phyloP scores from a whole-genome alignment of 2,888 invertebrate genomes.

The Pediacus dermestoides region DNA sequence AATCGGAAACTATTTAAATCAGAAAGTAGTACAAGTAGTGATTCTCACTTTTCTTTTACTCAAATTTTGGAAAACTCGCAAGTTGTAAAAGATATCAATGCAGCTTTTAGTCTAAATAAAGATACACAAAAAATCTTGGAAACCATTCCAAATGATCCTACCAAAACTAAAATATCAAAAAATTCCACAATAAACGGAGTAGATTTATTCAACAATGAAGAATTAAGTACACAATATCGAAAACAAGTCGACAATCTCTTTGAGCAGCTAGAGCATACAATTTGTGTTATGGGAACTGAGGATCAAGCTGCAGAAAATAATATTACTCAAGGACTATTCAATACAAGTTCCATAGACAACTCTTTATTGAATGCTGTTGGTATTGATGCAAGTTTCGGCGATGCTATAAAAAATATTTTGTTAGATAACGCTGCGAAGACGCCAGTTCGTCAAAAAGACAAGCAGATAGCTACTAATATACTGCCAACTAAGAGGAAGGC shows the following conservation, averaged over 20 bases:
- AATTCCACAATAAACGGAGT: constrained; percentile 19
- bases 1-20: neutral
- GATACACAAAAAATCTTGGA: neutral
- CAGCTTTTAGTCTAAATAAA: constrained; percentile 14
- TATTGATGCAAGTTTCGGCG: constrained; percentile 34
- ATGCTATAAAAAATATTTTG: constrained; percentile 39
- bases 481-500: constrained; percentile 18
- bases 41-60: constrained; percentile 21
- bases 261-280: constrained; percentile 54
- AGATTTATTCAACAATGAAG: constrained; percentile 27
- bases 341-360: constrained; percentile 22
- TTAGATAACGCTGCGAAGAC: constrained; percentile 40
- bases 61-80: constrained; percentile 38
- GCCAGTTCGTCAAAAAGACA: no score
- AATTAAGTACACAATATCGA: constrained; percentile 36
- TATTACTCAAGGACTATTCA: constrained; percentile 1
- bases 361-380: constrained; percentile 23
- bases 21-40: constrained; percentile 8
- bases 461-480: no score
- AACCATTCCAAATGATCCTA: constrained; percentile 1
- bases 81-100: constrained; percentile 35
- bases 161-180: constrained; percentile 4
- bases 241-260: constrained; percentile 49
- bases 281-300: constrained; percentile 48
- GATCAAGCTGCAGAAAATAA: neutral